Conservation (phyloP, 1,140 invertebrate species). For the Cardiocondyla obscurior region DNA sequence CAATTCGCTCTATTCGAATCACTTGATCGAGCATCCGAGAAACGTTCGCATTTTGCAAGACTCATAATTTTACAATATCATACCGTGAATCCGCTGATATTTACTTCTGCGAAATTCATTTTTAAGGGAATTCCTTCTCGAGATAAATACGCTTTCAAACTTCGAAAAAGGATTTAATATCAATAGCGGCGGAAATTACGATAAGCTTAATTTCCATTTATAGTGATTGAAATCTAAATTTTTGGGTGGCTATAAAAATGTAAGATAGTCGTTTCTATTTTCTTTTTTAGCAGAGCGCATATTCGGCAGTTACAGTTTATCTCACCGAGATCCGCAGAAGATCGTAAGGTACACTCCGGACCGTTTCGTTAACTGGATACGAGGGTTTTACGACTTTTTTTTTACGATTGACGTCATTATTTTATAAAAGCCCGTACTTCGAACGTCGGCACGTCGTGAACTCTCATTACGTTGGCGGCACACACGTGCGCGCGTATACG, state of each 20-base stretch:
- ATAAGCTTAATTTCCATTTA: neutral
- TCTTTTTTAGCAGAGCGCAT: neutral
- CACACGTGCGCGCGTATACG: neutral
- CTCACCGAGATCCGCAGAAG: neutral
- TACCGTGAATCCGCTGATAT: neutral
- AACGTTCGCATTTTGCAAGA: conserved; percentile 12
- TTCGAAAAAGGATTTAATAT: neutral
- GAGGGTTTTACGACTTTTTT: conserved; percentile 30
- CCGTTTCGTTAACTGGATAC: conserved; percentile 46
- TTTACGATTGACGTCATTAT: conserved; percentile 59
- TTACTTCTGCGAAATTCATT: neutral
- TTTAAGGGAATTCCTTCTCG: neutral
- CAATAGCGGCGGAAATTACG: neutral
- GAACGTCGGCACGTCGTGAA: conserved; percentile 48
- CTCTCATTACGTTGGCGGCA: conserved; percentile 19
- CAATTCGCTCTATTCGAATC: conserved; percentile 8
- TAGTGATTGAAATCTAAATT: neutral
- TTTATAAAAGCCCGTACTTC: conserved; percentile 54
- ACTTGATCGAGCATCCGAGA: neutral
- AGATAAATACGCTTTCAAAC: neutral
- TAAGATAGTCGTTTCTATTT: neutral
- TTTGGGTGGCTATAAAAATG: neutral
- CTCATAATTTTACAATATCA: conserved; percentile 10
- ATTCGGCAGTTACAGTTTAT: conserved; percentile 29
- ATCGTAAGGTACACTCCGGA: conserved; percentile 12